Percentiles rank a stretch among this genome's conserved stretches.
These are phyloP conservation scores for Cephus rjabovi DNA, from an alignment of 2,888 invertebrate species.

Conservation along the genomic window DNA sequence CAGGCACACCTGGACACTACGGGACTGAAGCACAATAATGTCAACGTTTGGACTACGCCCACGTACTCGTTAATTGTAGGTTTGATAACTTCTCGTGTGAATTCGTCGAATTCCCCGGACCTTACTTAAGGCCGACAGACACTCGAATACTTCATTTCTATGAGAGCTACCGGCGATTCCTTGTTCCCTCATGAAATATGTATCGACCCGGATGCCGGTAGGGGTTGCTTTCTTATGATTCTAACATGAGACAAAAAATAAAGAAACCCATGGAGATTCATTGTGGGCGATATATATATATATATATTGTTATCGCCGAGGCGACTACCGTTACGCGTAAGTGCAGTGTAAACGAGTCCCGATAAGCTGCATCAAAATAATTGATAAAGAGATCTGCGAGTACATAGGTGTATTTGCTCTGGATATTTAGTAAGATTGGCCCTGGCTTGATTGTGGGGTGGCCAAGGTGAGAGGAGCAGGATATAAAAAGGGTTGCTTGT, in stretches of 20 bases:
- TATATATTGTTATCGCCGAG: neutral
- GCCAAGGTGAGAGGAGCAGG: neutral
- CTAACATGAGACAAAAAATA: neutral
- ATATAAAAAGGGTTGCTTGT: neutral
- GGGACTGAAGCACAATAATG: neutral
- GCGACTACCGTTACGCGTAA: neutral
- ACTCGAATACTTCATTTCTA: neutral
- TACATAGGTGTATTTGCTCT: neutral
- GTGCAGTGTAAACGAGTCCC: neutral
- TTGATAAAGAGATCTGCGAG: neutral
- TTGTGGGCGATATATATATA: neutral
- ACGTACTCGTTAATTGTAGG: constrained; percentile 16
- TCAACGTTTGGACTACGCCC: neutral
- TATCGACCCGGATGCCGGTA: neutral
- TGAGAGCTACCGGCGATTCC: neutral
- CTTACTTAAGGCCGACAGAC: neutral
- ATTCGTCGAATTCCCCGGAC: neutral
- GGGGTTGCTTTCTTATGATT: neutral
- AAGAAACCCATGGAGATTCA: neutral
- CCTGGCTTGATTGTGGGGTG: neutral
- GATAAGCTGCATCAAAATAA: neutral
- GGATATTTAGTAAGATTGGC: neutral
- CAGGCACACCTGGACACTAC: constrained; percentile 17
- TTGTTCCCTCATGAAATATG: neutral
- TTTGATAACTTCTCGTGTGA: neutral